Base-by-base conservation (phyloP, 2,888 invertebrate genomes). In the Lasioglossum marginatum region DNA sequence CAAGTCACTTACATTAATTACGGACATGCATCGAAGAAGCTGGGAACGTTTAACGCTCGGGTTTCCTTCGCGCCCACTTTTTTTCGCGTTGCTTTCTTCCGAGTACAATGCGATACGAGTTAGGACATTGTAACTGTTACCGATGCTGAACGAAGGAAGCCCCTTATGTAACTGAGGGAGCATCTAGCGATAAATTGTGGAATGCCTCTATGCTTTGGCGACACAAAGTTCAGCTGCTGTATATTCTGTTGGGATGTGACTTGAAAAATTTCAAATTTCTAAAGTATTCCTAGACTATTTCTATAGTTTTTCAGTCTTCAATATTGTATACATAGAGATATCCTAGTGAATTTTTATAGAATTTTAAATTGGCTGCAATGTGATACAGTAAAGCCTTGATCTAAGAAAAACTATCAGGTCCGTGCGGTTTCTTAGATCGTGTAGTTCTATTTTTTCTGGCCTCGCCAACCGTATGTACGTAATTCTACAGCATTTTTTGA, bases 1-100 rank as follows among this genome's bases (percentile, higher is more conserved):
- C 77, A 81, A 83, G 84, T 81, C 77, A 77, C 76, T 85, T 81
- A 52, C 83, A 84, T 87, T 85, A 87, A 90, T 88, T 79, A 81
- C 48, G 80, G 71, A 75, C 79, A 73, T 72, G 71, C 27, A 71
- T 79, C 73, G 48, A 76, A 81, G 79, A 79, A 79, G 88, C 72
- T 74, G 79, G 57, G 48, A 79, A 72, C 70, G 52, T 73, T 73
- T 68, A 60, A 76, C 37, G 23, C n/a, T 37, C 8, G 12, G 37
- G 19, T 68, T 40, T 10, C 37, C 68, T 40, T 68, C 45, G 63
- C 45, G 71, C 23, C 19, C 52, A 60, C 52, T 63, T 66, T 81
- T 70, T 83, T 43, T 48, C 70, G 27, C 75, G 27, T 0, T 27
- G 8, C 45, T 45, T 70, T 37, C 57, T 40, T 4, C 19, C 37